A percentile compares a stretch with the other conserved stretches of the same genome.
Evolutionary conservation across 2,797 vertebrate species (phyloP).

Genomic region (Babyrousa celebensis): DNA sequence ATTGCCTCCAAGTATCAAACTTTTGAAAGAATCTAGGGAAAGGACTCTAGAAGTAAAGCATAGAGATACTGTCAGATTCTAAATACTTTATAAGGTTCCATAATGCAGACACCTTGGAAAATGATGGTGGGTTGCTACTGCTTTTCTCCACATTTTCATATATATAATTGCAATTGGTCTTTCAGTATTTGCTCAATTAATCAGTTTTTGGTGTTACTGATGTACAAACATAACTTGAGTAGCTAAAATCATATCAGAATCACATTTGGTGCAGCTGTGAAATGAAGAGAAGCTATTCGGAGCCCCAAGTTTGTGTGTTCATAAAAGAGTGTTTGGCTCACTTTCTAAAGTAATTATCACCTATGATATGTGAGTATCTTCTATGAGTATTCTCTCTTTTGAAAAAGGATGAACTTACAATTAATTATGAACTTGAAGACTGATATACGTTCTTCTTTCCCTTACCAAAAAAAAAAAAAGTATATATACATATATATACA

Average conservation of each 20-base stretch:
- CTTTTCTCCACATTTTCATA: background rate
- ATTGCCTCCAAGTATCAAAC: background rate
- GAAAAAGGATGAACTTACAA: background rate
- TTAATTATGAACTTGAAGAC: background rate
- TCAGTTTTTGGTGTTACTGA: background rate
- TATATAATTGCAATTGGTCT: background rate
- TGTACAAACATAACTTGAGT: background rate
- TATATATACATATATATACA: background rate
- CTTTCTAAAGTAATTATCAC: background rate
- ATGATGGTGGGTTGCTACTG: background rate
- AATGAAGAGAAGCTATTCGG: background rate
- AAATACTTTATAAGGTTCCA: background rate
- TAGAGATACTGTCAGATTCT: background rate
- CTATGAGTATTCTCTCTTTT: background rate
- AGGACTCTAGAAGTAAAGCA: background rate
- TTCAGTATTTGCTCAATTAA: background rate
- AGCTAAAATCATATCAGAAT: background rate
- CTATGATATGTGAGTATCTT: background rate
- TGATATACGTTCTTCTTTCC: background rate
- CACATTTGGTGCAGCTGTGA: background rate
- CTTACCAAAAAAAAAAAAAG: background rate
- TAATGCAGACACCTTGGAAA: background rate
- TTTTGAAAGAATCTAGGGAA: background rate
- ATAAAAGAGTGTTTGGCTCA: background rate
- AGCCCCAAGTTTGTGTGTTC: background rate